Evolutionary conservation across 2,797 vertebrate genomes (phyloP).

Genomic region (Zenarchopterus dispar): DNA sequence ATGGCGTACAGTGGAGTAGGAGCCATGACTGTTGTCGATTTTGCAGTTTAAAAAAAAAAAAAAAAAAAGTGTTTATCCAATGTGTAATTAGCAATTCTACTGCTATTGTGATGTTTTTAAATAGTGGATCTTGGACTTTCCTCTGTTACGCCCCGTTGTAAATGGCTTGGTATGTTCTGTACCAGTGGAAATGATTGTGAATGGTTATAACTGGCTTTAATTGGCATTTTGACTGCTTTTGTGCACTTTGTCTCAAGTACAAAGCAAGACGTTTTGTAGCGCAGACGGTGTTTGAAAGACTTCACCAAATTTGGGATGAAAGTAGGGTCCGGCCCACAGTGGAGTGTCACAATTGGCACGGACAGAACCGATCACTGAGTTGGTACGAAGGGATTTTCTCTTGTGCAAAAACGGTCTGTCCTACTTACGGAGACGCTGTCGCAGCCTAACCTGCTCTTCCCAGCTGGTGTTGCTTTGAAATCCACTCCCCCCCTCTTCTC

Average conservation of each 20-base stretch:
- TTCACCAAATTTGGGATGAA: not conserved
- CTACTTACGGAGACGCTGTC: constrained; percentile 69
- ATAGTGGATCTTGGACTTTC: no score
- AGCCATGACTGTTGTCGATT: no score
- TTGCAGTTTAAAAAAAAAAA: no score
- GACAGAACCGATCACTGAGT: constrained; percentile 51
- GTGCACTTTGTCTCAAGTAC: not conserved
- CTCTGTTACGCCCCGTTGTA: no score
- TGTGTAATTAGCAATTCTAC: no score
- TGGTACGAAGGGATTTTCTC: constrained; percentile 70
- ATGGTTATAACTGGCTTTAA: no score
- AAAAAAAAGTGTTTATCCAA: no score
- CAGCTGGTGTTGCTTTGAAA: constrained; percentile 71
- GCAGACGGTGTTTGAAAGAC: not conserved
- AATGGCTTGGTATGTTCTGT: no score
- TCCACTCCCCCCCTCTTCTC: constrained; percentile 20
- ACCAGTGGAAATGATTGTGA: no score
- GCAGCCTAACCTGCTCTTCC: constrained; percentile 73
- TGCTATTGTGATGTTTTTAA: no score
- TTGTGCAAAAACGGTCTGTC: constrained; percentile 62
- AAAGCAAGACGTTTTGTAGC: constrained; percentile 6
- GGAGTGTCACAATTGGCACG: constrained; percentile 25
- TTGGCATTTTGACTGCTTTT: not conserved
- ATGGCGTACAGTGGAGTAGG: no score
- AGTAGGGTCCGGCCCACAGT: constrained; percentile 7